These are phyloP conservation scores for Pampusana beccarii DNA, from an alignment of 2,113 vertebrate species.

Conservation along the genomic window DNA sequence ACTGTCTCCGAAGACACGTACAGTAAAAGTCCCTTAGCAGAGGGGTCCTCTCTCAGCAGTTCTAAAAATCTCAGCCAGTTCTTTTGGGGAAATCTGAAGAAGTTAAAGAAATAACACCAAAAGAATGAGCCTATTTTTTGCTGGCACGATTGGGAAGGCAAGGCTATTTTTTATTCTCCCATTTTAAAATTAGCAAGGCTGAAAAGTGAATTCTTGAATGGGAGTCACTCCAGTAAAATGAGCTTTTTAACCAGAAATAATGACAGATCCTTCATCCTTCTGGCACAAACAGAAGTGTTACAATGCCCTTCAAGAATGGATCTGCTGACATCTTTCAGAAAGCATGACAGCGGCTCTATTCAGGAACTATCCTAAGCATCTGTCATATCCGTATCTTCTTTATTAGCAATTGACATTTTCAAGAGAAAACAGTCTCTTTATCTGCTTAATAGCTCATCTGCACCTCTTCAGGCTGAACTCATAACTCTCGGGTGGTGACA, in stretches of 20 bases:
- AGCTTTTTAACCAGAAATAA: constrained; percentile 54
- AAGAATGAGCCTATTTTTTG: constrained; percentile 29
- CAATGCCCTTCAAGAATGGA: constrained; percentile 56
- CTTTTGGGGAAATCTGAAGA: constrained; percentile 38
- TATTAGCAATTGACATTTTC: constrained; percentile 67
- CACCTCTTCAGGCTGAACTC: constrained; percentile 46
- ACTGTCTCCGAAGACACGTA: neutral
- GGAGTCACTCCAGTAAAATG: constrained; percentile 50
- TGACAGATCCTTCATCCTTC: constrained; percentile 53
- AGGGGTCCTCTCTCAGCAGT: constrained; percentile 33
- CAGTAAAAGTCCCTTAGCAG: neutral
- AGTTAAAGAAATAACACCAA: constrained; percentile 20
- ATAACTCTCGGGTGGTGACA: constrained; percentile 2
- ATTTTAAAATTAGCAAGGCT: constrained; percentile 59
- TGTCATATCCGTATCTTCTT: constrained; percentile 59
- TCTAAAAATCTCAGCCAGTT: constrained; percentile 35
- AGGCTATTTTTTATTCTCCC: constrained; percentile 25
- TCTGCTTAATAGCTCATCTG: constrained; percentile 51
- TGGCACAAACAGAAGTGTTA: constrained; percentile 47
- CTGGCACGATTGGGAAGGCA: neutral
- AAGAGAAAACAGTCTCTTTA: constrained; percentile 56
- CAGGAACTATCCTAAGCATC: constrained; percentile 24
- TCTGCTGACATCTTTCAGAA: constrained; percentile 57
- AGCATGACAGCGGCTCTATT: neutral
- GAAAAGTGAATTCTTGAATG: constrained; percentile 59